A percentile compares a stretch with the other conserved stretches of the same genome.
phyloP scores from a whole-genome alignment of 1,140 invertebrate species.

The Linepithema humile region DNA sequence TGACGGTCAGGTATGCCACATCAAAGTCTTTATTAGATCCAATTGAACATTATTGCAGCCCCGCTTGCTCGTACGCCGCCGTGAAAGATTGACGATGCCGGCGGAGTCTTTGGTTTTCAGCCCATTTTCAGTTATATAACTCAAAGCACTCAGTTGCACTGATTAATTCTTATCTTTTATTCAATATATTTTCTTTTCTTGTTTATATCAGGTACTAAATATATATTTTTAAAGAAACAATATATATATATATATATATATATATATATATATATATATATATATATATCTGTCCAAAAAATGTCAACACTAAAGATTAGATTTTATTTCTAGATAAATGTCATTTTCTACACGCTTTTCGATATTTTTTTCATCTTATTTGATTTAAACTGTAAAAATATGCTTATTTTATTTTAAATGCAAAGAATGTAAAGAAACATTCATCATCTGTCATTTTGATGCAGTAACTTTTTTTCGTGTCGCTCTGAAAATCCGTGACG shows the following conservation, averaged over 20 bases:
- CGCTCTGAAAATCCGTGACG: background rate
- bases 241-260: no score
- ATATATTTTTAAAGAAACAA: no score
- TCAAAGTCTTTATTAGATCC: conserved; percentile 75
- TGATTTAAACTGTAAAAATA: background rate
- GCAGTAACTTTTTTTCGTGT: background rate
- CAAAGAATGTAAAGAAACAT: background rate
- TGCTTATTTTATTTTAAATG: background rate
- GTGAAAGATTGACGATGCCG: background rate
- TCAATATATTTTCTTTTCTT: background rate
- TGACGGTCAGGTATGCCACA: conserved; percentile 67
- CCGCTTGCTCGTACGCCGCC: conserved; percentile 2
- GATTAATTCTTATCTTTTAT: background rate
- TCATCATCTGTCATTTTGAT: background rate
- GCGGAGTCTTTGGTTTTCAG: conserved; percentile 4
- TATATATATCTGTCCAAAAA: no score
- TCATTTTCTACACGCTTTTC: background rate
- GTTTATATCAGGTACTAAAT: no score
- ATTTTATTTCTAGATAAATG: background rate
- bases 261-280: no score
- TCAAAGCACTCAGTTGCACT: background rate
- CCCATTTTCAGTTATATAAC: background rate
- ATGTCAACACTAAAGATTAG: background rate
- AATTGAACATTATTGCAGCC: conserved; percentile 70
- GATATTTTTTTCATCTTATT: background rate